Conservation (phyloP, 2,888 invertebrate genomes). For the Drosophila gaucha region DNA sequence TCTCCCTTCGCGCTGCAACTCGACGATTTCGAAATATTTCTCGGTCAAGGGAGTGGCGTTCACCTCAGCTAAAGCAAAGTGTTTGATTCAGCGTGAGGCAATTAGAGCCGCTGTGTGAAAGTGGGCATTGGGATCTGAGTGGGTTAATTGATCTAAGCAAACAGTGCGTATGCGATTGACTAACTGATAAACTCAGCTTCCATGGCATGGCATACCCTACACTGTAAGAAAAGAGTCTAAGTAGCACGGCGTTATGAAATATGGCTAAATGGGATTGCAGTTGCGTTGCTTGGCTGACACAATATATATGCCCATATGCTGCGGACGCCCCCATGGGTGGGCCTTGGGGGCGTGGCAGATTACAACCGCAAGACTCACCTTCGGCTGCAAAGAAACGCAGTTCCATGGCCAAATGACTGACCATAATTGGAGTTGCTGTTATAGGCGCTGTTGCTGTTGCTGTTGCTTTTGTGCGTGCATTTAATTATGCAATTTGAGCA, state of each 20-base stretch:
- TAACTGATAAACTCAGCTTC: not conserved
- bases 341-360: slow-evolving; percentile 34
- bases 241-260: not conserved
- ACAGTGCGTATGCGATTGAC: slow-evolving; percentile 5
- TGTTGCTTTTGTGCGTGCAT: slow-evolving; percentile 64
- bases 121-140: slow-evolving; percentile 1
- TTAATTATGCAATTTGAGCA: slow-evolving; percentile 80
- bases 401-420: slow-evolving; percentile 59
- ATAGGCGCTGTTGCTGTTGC: slow-evolving; percentile 23
- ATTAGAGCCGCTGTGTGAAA: slow-evolving; percentile 12
- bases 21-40: no score
- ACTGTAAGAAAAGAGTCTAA: not conserved
- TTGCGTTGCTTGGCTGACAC: not conserved
- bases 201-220: no score
- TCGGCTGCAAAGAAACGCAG: slow-evolving; percentile 57
- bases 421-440: slow-evolving; percentile 67
- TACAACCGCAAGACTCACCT: slow-evolving; percentile 63
- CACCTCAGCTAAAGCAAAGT: no score
- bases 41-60: no score
- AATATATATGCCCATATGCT: no score
- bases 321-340: no score
- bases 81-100: not conserved
- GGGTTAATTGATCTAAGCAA: slow-evolving; percentile 7
- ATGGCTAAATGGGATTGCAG: slow-evolving; percentile 4
- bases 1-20: no score